These are phyloP conservation scores for Alcedo atthis DNA, from an alignment of 2,797 vertebrate genomes.

Conservation along the genomic window DNA sequence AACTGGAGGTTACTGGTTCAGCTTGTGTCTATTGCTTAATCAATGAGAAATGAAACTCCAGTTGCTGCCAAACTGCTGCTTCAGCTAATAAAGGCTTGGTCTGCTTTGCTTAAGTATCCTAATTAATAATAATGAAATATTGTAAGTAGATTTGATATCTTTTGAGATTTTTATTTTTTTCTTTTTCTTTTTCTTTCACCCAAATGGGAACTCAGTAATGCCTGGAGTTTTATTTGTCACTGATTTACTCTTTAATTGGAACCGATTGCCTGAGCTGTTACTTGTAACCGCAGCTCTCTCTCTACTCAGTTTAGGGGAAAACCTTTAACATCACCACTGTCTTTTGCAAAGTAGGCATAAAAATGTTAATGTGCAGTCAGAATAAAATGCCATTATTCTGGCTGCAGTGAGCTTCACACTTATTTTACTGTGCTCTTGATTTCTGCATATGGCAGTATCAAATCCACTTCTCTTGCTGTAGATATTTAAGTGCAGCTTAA, in stretches of 20 bases:
- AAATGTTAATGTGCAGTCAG: not conserved
- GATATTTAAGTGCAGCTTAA: not conserved
- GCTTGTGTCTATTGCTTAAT: slow-evolving; percentile 73
- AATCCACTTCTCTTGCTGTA: not conserved
- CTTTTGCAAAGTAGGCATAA: slow-evolving; percentile 14
- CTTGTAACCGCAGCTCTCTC: slow-evolving; percentile 41
- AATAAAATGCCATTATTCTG: not conserved
- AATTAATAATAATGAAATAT: slow-evolving; percentile 64
- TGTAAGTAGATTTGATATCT: slow-evolving; percentile 59
- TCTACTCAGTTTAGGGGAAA: slow-evolving; percentile 24
- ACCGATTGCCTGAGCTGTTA: slow-evolving; percentile 35
- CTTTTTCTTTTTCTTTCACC: not conserved
- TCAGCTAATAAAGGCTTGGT: slow-evolving; percentile 67
- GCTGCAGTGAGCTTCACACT: not conserved
- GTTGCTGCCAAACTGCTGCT: slow-evolving; percentile 39
- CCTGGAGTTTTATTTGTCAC: slow-evolving; percentile 60
- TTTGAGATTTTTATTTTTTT: not conserved
- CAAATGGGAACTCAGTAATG: slow-evolving; percentile 46
- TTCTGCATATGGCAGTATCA: not conserved
- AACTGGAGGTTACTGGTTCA: slow-evolving; percentile 31
- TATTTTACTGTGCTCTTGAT: not conserved
- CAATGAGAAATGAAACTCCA: slow-evolving; percentile 72
- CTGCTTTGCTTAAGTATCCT: slow-evolving; percentile 51
- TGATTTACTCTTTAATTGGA: slow-evolving; percentile 71
- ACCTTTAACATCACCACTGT: slow-evolving; percentile 1